These are phyloP conservation scores for Champsocephalus gunnari DNA, from an alignment of 2,797 vertebrate genomes.

Conservation along the genomic window DNA sequence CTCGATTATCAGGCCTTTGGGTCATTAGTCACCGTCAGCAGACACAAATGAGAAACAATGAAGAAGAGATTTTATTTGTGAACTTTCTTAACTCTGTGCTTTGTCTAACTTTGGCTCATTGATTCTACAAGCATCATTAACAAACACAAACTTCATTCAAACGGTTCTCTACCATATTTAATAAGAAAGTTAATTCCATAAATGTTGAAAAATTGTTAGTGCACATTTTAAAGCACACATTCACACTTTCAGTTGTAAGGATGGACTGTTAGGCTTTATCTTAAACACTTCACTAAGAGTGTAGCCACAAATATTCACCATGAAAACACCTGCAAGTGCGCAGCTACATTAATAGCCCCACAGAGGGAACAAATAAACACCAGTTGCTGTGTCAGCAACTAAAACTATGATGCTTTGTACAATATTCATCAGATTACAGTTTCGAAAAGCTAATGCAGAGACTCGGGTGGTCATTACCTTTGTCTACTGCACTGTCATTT, in stretches of 20 bases:
- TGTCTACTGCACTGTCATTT: neutral
- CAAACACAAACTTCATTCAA: neutral
- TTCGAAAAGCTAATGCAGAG: neutral
- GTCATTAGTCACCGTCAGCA: conserved; percentile 43
- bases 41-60: conserved; percentile 35
- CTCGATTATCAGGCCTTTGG: conserved; percentile 22
- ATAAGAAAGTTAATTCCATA: neutral
- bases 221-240: neutral
- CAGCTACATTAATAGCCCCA: neutral
- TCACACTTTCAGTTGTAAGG: neutral
- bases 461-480: neutral
- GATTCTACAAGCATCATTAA: neutral
- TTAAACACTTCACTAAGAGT: neutral
- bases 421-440: neutral
- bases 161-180: neutral
- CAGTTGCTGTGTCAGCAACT: neutral
- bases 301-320: neutral
- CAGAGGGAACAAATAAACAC: neutral
- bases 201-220: neutral
- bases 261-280: neutral
- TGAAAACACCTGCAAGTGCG: neutral
- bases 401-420: neutral
- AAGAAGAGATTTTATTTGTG: conserved; percentile 16
- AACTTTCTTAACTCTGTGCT: conserved; percentile 12
- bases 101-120: neutral